These are phyloP conservation scores for Pristiophorus japonicus DNA, from an alignment of 2,113 vertebrate genomes.

Conservation along the genomic window DNA sequence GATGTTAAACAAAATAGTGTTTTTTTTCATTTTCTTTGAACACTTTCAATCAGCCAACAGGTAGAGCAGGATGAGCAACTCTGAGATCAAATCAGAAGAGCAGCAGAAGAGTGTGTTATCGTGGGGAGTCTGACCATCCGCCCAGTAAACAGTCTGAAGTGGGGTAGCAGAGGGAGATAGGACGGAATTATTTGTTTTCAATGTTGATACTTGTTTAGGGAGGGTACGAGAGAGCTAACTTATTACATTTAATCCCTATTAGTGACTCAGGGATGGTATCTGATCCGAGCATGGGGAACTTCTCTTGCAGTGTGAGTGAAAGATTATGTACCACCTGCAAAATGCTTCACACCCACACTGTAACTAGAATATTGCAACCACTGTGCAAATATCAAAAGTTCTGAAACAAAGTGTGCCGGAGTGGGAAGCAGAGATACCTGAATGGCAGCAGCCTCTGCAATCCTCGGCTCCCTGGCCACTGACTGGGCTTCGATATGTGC, in stretches of 20 bases:
- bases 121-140: neutral
- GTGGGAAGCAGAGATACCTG: neutral
- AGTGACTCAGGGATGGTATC: too few relatives aligned
- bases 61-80: neutral
- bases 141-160: neutral
- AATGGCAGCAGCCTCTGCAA: neutral
- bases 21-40: too few relatives aligned
- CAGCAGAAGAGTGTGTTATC: neutral
- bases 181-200: neutral
- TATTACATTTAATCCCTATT: neutral
- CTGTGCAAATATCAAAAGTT: neutral
- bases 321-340: too few relatives aligned
- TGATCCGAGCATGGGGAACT: too few relatives aligned
- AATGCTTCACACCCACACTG: neutral
- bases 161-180: neutral
- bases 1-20: too few relatives aligned
- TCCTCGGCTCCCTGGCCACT: neutral
- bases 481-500: neutral
- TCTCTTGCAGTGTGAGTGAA: too few relatives aligned
- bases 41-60: neutral
- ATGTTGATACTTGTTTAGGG: neutral
- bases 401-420: neutral
- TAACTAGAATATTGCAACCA: neutral
- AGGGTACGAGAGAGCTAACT: neutral
- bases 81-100: neutral